Evolutionary conservation across 2,888 invertebrate species (phyloP).

Genomic region (Ephialtes manifestator): DNA sequence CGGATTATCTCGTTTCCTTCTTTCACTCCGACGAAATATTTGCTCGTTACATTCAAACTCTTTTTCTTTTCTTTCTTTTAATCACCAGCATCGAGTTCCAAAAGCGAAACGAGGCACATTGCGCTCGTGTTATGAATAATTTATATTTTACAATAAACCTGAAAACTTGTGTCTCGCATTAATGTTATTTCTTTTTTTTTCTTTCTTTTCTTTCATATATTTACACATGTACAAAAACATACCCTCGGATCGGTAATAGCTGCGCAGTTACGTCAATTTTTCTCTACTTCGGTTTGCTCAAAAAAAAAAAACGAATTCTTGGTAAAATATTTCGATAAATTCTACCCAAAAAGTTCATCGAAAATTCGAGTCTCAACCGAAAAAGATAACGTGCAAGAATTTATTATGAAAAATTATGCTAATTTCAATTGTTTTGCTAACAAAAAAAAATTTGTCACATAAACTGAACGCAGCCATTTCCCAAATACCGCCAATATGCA

Average conservation of each 20-base stretch:
- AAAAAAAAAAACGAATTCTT: slow-evolving; percentile 2
- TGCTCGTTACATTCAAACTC: background rate
- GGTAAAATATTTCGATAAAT: slow-evolving; percentile 9
- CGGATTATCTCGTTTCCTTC: slow-evolving; percentile 8
- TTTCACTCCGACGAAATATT: background rate
- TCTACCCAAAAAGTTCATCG: background rate
- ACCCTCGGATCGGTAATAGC: slow-evolving; percentile 61
- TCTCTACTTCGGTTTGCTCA: background rate
- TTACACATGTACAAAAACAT: slow-evolving; percentile 68
- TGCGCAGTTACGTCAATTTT: slow-evolving; percentile 38
- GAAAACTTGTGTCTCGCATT: slow-evolving; percentile 21
- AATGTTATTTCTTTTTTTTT: slow-evolving; percentile 15
- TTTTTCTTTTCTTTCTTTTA: background rate
- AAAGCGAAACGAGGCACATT: slow-evolving; percentile 71
- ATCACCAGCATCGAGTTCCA: slow-evolving; percentile 52
- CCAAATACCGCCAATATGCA: slow-evolving; percentile 59
- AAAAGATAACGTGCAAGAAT: background rate
- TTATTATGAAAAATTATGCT: background rate
- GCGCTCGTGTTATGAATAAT: slow-evolving; percentile 66
- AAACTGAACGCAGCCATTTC: slow-evolving; percentile 56
- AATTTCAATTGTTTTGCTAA: background rate
- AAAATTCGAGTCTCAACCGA: background rate
- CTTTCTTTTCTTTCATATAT: slow-evolving; percentile 64
- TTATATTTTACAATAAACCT: slow-evolving; percentile 66
- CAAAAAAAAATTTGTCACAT: background rate